phyloP scores from a whole-genome alignment of 1,140 invertebrate genomes.

The Pentalonia nigronervosa region DNA sequence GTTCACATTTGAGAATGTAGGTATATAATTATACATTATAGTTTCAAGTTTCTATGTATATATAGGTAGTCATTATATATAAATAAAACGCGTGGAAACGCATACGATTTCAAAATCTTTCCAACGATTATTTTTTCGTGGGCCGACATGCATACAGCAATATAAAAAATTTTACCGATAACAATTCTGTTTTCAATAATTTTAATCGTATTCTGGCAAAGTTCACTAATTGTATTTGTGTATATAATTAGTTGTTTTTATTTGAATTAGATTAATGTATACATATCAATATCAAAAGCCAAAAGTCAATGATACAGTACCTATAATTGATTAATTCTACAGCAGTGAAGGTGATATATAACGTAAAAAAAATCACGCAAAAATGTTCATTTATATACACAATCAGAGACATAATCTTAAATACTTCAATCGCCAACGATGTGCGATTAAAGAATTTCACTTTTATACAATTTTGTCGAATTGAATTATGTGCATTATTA shows the following conservation, averaged over 20 bases:
- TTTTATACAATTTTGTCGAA: background rate
- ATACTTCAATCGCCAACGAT: background rate
- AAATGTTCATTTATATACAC: background rate
- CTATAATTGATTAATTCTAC: background rate
- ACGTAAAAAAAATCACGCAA: background rate
- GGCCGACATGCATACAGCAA: too few species aligned
- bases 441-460: background rate
- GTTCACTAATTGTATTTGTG: background rate
- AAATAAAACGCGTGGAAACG: background rate
- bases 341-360: background rate
- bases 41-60: background rate
- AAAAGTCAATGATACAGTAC: background rate
- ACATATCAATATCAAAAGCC: background rate
- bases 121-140: background rate
- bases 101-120: background rate
- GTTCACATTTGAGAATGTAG: background rate
- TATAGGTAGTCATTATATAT: too few species aligned
- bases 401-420: background rate
- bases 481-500: background rate
- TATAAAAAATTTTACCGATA: background rate
- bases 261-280: background rate
- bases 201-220: background rate
- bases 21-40: too few species aligned
- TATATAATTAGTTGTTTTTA: background rate
- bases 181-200: background rate